A percentile compares a stretch with the other conserved stretches of the same genome.
These are phyloP conservation scores for Drosophila sordidapex DNA, from an alignment of 2,888 invertebrate species.

Conservation along the genomic window DNA sequence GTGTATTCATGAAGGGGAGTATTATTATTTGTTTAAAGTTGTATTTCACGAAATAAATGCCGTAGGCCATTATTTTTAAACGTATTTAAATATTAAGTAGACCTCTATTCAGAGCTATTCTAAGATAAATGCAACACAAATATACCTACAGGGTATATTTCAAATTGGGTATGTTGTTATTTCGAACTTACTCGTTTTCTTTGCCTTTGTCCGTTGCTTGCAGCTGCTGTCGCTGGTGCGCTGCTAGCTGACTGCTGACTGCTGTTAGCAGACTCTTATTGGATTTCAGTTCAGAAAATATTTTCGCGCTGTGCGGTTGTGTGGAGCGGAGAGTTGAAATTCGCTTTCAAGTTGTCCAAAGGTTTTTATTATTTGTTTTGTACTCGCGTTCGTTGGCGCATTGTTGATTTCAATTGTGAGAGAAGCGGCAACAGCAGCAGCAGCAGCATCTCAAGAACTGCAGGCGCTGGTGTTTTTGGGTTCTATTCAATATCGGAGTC, in stretches of 20 bases:
- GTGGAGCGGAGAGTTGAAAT: slow-evolving; percentile 70
- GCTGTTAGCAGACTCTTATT: slow-evolving; percentile 51
- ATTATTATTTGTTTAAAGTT: neutral
- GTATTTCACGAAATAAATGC: neutral
- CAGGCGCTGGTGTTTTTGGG: slow-evolving; percentile 38
- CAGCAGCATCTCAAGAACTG: slow-evolving; percentile 42
- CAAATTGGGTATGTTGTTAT: neutral
- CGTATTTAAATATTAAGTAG: neutral
- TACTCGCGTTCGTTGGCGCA: slow-evolving; percentile 54
- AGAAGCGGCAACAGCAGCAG: slow-evolving; percentile 52
- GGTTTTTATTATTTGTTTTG: slow-evolving; percentile 56
- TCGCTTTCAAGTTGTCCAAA: slow-evolving; percentile 69
- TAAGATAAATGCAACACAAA: no score
- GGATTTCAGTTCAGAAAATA: slow-evolving; percentile 70
- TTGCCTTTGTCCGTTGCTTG: slow-evolving; percentile 44
- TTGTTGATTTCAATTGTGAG: slow-evolving; percentile 64
- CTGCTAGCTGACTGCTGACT: slow-evolving; percentile 26
- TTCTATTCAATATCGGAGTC: slow-evolving; percentile 46
- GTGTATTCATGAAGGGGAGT: neutral
- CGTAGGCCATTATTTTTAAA: neutral
- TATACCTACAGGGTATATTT: slow-evolving; percentile 15
- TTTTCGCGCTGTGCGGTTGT: slow-evolving; percentile 73
- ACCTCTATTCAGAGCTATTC: no score
- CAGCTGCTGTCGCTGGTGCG: slow-evolving; percentile 35
- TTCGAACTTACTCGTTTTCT: slow-evolving; percentile 34